Conservation (phyloP, 2,888 invertebrate genomes). For the Drosophila kambysellisi region DNA sequence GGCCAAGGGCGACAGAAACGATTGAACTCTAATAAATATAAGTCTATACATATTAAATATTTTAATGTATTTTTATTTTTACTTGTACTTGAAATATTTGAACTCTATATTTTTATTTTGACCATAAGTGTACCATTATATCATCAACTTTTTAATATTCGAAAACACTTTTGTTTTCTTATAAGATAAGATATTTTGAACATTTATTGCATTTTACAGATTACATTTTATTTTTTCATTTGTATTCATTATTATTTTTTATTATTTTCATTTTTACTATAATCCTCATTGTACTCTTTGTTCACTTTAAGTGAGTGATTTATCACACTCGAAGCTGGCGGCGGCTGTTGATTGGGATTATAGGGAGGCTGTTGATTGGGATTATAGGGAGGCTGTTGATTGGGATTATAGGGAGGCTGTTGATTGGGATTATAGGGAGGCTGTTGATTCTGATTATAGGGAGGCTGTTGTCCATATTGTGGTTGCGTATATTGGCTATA, state of each 20-base stretch:
- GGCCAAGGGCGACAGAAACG: not conserved
- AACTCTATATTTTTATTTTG: not conserved
- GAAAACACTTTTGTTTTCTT: not conserved
- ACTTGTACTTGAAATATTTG: not conserved
- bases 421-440: not conserved
- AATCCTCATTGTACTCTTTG: constrained; percentile 68
- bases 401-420: not conserved
- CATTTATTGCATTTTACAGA: not conserved
- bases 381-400: not conserved
- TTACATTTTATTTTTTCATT: constrained; percentile 4
- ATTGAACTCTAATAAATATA: constrained; percentile 1
- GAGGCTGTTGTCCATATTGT: not conserved
- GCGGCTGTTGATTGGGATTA: constrained; percentile 10
- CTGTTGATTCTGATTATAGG: constrained; percentile 5
- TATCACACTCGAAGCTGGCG: constrained; percentile 52
- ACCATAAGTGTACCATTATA: not conserved
- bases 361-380: not conserved
- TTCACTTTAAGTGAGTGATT: constrained; percentile 73
- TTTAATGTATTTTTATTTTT: not conserved
- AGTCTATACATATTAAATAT: not conserved
- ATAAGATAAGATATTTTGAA: not conserved
- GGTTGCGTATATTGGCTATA: not conserved
- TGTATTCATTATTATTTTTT: not conserved
- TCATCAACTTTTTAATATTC: not conserved
- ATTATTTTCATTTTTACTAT: constrained; percentile 13